phyloP scores from a whole-genome alignment of 2,113 vertebrate genomes.

The Tyto alba region DNA sequence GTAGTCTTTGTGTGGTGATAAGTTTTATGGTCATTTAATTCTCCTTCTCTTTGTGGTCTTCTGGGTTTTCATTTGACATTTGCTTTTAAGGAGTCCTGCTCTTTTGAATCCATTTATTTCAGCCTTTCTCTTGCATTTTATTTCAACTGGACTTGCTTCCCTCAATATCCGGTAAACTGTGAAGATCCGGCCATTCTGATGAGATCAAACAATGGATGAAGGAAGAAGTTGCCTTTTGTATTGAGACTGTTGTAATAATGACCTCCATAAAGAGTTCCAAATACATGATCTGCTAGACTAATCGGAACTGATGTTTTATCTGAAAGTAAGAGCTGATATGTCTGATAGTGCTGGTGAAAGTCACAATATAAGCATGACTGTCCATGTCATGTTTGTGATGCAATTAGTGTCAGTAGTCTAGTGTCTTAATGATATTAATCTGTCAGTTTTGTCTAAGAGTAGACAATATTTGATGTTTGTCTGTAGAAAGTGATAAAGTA shows the following conservation, averaged over 20 bases:
- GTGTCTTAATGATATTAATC: background rate
- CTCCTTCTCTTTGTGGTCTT: background rate
- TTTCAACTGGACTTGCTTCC: background rate
- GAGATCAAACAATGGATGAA: background rate
- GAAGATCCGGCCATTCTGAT: background rate
- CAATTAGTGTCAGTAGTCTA: background rate
- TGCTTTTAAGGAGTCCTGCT: background rate
- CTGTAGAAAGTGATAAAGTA: background rate
- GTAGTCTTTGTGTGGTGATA: background rate
- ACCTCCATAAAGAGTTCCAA: background rate
- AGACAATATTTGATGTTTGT: background rate
- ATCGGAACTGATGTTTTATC: background rate
- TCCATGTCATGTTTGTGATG: background rate
- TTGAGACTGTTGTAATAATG: background rate
- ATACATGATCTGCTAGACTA: background rate
- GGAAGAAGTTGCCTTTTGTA: background rate
- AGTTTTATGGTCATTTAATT: background rate
- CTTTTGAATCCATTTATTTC: background rate
- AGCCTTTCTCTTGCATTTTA: background rate
- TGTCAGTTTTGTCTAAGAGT: background rate
- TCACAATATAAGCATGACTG: background rate
- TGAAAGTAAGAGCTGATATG: background rate
- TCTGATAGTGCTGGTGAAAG: background rate
- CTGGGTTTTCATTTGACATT: background rate
- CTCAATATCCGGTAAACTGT: background rate